Evolutionary conservation across 2,888 invertebrate species (phyloP).

Genomic region (Drosophila ezoana): DNA sequence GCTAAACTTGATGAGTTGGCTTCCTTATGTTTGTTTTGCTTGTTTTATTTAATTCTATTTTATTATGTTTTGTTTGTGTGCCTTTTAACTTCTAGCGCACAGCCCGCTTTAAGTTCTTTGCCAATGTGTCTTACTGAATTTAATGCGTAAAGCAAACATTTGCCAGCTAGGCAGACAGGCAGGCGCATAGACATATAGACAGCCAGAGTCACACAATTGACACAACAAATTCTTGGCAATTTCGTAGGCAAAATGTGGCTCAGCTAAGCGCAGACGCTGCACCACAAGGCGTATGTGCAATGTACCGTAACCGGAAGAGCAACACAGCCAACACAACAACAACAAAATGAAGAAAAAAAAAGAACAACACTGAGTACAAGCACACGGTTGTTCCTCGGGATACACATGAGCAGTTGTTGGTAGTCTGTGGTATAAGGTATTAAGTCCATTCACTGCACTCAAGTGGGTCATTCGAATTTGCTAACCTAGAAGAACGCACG

Average conservation of each 20-base stretch:
- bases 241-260: constrained; percentile 47
- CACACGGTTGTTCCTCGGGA: constrained; percentile 24
- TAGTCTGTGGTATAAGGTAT: constrained; percentile 15
- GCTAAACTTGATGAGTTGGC: constrained; percentile 65
- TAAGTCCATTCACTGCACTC: constrained; percentile 21
- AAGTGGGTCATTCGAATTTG: neutral
- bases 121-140: constrained; percentile 67
- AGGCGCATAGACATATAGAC: constrained; percentile 8
- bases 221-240: constrained; percentile 63
- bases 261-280: constrained; percentile 28
- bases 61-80: constrained; percentile 8
- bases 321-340: constrained; percentile 10
- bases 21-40: constrained; percentile 39
- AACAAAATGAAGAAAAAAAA: constrained; percentile 16
- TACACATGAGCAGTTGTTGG: constrained; percentile 58
- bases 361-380: constrained; percentile 30
- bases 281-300: constrained; percentile 55
- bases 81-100: constrained; percentile 2
- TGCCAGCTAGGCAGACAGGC: constrained; percentile 30
- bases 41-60: constrained; percentile 34
- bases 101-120: constrained; percentile 41
- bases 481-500: too few relatives aligned
- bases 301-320: constrained; percentile 36
- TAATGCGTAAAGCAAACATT: constrained; percentile 60
- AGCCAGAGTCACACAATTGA: constrained; percentile 53